These are phyloP conservation scores for Scytalopus superciliaris DNA, from an alignment of 2,113 vertebrate species.

Conservation along the genomic window DNA sequence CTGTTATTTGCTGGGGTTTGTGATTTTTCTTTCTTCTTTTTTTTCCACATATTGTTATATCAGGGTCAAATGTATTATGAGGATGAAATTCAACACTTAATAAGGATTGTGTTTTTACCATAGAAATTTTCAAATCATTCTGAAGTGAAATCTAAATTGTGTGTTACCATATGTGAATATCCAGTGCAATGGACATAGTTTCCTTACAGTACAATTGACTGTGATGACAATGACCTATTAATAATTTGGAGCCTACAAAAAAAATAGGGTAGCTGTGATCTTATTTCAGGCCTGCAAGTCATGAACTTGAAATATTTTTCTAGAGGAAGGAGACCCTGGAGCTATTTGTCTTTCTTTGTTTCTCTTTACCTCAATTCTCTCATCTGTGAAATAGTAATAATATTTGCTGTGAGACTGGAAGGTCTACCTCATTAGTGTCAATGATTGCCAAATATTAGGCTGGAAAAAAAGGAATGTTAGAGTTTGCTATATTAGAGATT, in stretches of 20 bases:
- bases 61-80: background rate
- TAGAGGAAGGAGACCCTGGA: background rate
- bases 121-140: background rate
- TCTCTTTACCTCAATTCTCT: background rate
- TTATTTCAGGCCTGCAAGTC: background rate
- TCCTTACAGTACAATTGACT: background rate
- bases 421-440: constrained; percentile 14
- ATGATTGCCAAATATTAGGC: background rate
- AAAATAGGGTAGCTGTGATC: background rate
- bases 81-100: background rate
- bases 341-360: background rate
- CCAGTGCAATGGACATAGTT: background rate
- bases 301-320: background rate
- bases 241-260: background rate
- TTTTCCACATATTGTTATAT: background rate
- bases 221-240: background rate
- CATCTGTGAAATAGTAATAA: constrained; percentile 8
- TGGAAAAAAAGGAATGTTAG: background rate
- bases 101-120: background rate
- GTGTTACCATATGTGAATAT: background rate
- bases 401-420: constrained; percentile 1
- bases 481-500: constrained; percentile 20
- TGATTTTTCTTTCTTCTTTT: background rate
- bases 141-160: background rate
- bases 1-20: background rate